Base-by-base conservation (phyloP, 2,113 vertebrate genomes). In the Tretioscincus oriximinensis region DNA sequence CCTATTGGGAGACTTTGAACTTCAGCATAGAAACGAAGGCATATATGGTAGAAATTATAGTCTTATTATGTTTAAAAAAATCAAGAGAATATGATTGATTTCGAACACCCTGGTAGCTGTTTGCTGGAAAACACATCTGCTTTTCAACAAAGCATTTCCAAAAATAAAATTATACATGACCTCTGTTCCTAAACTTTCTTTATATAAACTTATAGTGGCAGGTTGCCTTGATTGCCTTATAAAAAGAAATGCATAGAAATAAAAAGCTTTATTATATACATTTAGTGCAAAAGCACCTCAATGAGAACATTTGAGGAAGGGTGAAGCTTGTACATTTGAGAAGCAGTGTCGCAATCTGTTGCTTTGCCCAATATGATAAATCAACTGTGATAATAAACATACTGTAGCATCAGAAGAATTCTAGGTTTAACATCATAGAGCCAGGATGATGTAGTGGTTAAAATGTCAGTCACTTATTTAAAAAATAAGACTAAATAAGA, bases 41-140 rank as follows among this genome's bases (percentile, higher is more conserved):
- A 89, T 92, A 90, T 88, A 91, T 78, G 90, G 89, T 90, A 83
- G 90, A 91, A 89, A 90, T 73, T 88, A 87, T 90, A 84, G 45
- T 87, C 90, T 90, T 90, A 92, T 87, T 89, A 76, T 75, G 88
- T 92, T 83, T 65, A 92, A 58, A 58, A 58, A 58, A 58, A 89
- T 90, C 90, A 88, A 91, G 84, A 90, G 91, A 89, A 89, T 81
- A 49, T 80, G 89, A 85, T 81, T 67, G 31, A 81, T 90, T 91
- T 92, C 88, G 84, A 91, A 92, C 88, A 90, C 88, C 77, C 45
- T 75, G 78, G 83, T 87, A 87, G 75, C 87, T 88, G 84, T 71
- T 88, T 78, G 81, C 74, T 90, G 72, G 0, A 0, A 90, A 73
- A 83, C 85, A 88, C 91, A 91, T 89, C 88, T 93, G 91, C 88